These are phyloP conservation scores for Martes martes DNA, from an alignment of 2,113 vertebrate genomes.

Conservation along the genomic window DNA sequence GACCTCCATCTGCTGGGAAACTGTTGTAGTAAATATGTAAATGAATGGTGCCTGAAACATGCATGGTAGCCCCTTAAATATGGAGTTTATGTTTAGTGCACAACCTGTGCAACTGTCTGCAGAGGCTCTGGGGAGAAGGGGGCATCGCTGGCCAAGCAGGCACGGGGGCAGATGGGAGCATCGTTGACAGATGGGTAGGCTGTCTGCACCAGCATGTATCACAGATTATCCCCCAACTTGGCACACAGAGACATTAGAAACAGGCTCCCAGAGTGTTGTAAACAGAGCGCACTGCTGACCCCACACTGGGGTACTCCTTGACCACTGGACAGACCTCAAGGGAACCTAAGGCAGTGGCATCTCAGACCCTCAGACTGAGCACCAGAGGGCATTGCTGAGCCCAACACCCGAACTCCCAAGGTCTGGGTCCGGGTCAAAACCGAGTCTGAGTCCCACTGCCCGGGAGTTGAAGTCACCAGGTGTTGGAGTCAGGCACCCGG, in stretches of 20 bases:
- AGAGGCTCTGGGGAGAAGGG: background rate
- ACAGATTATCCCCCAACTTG: background rate
- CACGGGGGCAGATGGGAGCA: background rate
- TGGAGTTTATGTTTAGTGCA: background rate
- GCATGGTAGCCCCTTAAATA: background rate
- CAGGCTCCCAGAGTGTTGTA: background rate
- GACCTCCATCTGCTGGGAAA: background rate
- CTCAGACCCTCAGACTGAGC: background rate
- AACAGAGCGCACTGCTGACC: background rate
- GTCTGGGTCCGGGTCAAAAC: background rate
- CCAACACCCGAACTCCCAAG: background rate
- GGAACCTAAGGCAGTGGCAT: background rate
- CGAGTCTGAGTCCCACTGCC: background rate
- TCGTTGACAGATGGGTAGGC: background rate
- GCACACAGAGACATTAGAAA: background rate
- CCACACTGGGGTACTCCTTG: background rate
- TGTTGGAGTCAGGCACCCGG: background rate
- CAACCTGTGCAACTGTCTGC: background rate
- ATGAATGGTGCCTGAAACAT: background rate
- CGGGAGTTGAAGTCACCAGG: background rate
- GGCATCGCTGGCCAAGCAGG: background rate
- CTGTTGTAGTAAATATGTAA: background rate
- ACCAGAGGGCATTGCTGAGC: slow-evolving; percentile 49
- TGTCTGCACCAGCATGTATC: background rate
- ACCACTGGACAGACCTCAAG: background rate